These are phyloP conservation scores for Tenthredo amoena DNA, from an alignment of 2,888 invertebrate species.

Conservation along the genomic window DNA sequence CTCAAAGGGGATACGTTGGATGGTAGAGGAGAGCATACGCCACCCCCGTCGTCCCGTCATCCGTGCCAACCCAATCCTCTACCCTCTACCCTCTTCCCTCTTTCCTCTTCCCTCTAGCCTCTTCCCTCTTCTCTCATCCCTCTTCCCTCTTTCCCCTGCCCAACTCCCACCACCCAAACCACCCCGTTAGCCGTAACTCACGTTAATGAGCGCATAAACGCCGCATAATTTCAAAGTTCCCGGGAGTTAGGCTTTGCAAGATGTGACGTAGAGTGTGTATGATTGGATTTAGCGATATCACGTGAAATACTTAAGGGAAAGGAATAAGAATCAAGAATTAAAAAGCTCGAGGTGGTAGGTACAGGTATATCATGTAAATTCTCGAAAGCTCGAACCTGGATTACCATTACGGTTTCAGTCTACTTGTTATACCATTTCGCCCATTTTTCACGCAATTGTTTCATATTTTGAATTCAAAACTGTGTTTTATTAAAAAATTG, in stretches of 20 bases:
- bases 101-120: neutral
- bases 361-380: neutral
- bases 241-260: constrained; percentile 49
- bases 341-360: neutral
- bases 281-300: constrained; percentile 51
- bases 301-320: neutral
- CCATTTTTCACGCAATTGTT: neutral
- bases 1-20: constrained; percentile 69
- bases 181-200: constrained; percentile 67
- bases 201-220: constrained; percentile 73
- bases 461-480: too few relatives aligned
- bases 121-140: constrained; percentile 2
- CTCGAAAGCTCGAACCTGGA: neutral
- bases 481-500: too few relatives aligned
- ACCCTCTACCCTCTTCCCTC: constrained; percentile 41
- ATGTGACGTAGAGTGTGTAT: constrained; percentile 48
- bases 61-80: constrained; percentile 62
- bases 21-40: constrained; percentile 59
- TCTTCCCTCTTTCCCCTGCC: neutral
- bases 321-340: neutral
- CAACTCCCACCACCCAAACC: constrained; percentile 61
- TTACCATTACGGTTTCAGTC: too few relatives aligned
- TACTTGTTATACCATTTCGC: neutral
- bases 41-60: constrained; percentile 2
- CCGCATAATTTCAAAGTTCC: constrained; percentile 60